Percentiles rank a stretch among this genome's conserved stretches.
Conservation (phyloP, 2,888 invertebrate species). For the Agrypnus murinus region DNA sequence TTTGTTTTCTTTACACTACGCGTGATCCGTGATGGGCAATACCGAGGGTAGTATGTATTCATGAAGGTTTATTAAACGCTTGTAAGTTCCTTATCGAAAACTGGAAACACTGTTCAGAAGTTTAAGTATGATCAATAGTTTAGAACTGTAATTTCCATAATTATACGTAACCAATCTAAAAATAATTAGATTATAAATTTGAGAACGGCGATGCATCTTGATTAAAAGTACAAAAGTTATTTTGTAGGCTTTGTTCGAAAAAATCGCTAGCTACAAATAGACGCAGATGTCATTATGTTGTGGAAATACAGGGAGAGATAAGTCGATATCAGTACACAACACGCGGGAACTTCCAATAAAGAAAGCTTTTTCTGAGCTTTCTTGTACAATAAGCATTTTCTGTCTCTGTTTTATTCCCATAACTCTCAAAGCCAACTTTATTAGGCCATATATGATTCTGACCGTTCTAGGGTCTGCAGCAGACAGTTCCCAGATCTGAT, state of each 20-base stretch:
- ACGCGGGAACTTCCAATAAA: constrained; percentile 42
- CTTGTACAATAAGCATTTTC: constrained; percentile 34
- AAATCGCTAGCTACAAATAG: constrained; percentile 18
- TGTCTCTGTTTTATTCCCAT: constrained; percentile 37
- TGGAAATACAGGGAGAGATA: constrained; percentile 36
- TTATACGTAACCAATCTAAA: too few relatives aligned
- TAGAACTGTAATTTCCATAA: too few relatives aligned
- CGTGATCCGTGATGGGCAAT: background rate
- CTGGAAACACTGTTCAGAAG: too few relatives aligned
- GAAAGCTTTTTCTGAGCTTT: constrained; percentile 37
- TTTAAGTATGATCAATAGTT: too few relatives aligned
- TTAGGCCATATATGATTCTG: constrained; percentile 43
- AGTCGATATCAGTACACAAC: constrained; percentile 42
- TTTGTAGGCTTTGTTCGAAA: constrained; percentile 5
- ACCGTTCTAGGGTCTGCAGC: constrained; percentile 10
- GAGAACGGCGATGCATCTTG: too few relatives aligned
- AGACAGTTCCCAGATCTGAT: constrained; percentile 35
- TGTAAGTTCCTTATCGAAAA: too few relatives aligned
- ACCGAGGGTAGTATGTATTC: background rate
- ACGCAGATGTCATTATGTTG: constrained; percentile 25
- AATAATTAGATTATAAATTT: too few relatives aligned
- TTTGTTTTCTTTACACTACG: constrained; percentile 16
- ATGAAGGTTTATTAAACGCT: too few relatives aligned
- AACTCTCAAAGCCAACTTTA: constrained; percentile 36
- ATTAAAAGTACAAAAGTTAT: too few relatives aligned